Evolutionary conservation across 2,113 vertebrate genomes (phyloP).

Genomic region (Spermophilus dauricus): DNA sequence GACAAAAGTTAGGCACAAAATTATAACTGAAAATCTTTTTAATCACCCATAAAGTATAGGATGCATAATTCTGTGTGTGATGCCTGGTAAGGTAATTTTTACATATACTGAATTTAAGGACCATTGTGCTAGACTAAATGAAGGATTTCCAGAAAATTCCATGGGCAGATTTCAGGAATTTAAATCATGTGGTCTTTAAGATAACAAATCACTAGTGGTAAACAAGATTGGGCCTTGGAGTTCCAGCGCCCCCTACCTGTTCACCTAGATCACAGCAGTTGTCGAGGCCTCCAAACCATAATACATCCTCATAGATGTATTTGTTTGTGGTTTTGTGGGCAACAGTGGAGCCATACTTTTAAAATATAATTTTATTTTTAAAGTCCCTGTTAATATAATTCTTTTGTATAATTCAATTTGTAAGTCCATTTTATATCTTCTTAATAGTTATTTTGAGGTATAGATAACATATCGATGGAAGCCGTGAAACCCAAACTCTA

Average conservation of each 20-base stretch:
- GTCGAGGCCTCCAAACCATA: neutral
- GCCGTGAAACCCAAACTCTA: neutral
- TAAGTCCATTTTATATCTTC: neutral
- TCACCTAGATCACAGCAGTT: neutral
- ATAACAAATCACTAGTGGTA: neutral
- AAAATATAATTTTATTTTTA: neutral
- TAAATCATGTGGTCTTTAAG: neutral
- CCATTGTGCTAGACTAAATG: conserved; percentile 15
- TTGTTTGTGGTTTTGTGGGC: neutral
- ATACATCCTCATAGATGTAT: neutral
- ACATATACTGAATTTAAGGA: neutral
- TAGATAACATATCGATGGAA: neutral
- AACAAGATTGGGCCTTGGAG: neutral
- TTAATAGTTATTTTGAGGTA: conserved; percentile 27
- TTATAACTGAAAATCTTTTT: conserved; percentile 42
- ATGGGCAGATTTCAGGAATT: neutral
- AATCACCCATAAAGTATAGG: neutral
- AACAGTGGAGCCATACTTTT: neutral
- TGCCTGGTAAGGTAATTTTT: neutral
- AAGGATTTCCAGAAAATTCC: neutral
- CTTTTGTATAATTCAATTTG: too few relatives aligned
- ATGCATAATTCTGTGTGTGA: neutral
- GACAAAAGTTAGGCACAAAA: conserved; percentile 54
- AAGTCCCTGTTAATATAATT: too few relatives aligned
- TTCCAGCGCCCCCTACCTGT: neutral